Base-by-base conservation (phyloP, 2,113 vertebrate genomes). In the Eurypyga helias region DNA sequence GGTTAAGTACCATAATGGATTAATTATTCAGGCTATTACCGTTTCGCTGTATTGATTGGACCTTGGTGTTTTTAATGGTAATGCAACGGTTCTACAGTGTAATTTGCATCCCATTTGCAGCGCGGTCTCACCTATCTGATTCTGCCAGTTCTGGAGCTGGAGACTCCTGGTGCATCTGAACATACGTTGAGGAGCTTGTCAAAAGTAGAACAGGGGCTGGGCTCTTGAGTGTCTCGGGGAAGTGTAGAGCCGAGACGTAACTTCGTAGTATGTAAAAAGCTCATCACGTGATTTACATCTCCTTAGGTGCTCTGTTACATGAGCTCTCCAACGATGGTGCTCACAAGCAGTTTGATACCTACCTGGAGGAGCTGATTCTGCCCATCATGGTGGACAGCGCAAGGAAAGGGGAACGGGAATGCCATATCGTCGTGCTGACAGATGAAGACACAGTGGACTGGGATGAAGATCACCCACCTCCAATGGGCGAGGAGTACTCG, bases 391-490 rank as follows among this genome's bases (percentile, higher is more conserved):
- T 99, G 97, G 98, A 98, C 67, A 99, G 99, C 16, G 99, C 99
- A 8, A 98, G 99, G 97, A 99, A 99, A 43, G 99, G 99, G 3
- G 99, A 99, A 95, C 96, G 99, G 2, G 99, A 99, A 57, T 99
- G 99, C 60, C 99, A 99, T 70, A 99, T 99, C 11, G 99, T 99
- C 1, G 99, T 99, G 87, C 98, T 99, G 95, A 99, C 99, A 0
- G 99, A 99, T 1, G 99, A 99, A 25, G 99, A 99, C 91, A 99
- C 99, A 5, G 99, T 99, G 97, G 99, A 99, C 98, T 99, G 99
- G 99, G 99, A 99, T 20, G 99, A 99, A 88, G 99, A 99, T 96
- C 99, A 99, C 46, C 99, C 99, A 0, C 99, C 99, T 2, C 99
- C 99, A 52, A 99, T 99, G 99, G 99, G 99, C 67, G 99, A 99